phyloP scores from a whole-genome alignment of 2,888 invertebrate species.

The Gryllus longicercus region DNA sequence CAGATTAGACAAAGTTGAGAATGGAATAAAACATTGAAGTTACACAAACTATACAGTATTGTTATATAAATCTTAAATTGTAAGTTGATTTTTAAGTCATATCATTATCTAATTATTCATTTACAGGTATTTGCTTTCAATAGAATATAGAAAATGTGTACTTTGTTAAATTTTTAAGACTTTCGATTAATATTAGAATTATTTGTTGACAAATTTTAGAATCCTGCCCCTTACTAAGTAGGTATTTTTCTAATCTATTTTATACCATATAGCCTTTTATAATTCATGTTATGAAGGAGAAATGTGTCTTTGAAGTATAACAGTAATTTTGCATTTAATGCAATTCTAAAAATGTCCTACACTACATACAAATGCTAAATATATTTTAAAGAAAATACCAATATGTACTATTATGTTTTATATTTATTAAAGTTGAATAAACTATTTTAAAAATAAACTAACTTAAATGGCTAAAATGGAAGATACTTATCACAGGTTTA shows the following conservation, averaged over 20 bases:
- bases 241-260: not conserved
- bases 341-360: not conserved
- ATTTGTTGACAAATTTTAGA: not conserved
- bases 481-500: too few relatives aligned
- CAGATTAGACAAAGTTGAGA: slow-evolving; percentile 24
- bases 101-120: not conserved
- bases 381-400: not conserved
- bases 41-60: slow-evolving; percentile 30
- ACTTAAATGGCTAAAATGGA: too few relatives aligned
- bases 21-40: slow-evolving; percentile 25
- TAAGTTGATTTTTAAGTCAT: slow-evolving; percentile 22
- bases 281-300: not conserved
- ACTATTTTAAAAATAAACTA: too few relatives aligned
- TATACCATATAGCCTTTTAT: not conserved
- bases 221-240: not conserved
- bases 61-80: slow-evolving; percentile 26
- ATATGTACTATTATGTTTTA: too few relatives aligned
- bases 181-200: not conserved
- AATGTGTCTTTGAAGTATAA: not conserved
- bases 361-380: not conserved
- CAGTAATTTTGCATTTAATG: not conserved
- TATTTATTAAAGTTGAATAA: too few relatives aligned
- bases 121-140: not conserved
- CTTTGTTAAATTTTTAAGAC: not conserved
- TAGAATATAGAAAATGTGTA: not conserved